Evolutionary conservation across 1,140 invertebrate genomes (phyloP), one percentile per base, ranked within the genome.

Genomic region (Zophobas morio): DNA sequence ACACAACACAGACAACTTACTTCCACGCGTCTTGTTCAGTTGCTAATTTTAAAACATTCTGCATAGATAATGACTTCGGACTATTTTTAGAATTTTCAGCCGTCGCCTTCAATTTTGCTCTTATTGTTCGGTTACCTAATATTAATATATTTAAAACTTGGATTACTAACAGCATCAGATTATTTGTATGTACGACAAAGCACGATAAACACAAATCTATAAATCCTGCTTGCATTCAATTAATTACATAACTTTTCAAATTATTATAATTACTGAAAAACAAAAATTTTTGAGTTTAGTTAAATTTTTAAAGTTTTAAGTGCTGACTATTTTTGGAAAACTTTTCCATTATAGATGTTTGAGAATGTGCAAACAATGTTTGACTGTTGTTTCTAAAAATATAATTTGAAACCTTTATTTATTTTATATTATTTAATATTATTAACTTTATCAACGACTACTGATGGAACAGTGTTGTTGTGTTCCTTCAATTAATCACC

Each of bases 31-130:
- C 79, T 78, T 73, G 70, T 82, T 77, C 78, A 51, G 71, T 79
- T 82, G 81, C 81, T 82, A 82, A 82, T 82, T 82, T 82, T 81
- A 81, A 82, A 82, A 75, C 78, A 63, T 81, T 75, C 79, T 81
- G 80, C 80, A 80, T 81, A 80, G 76, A 79, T 79, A 79, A 81
- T 80, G 78, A 78, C 56, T 79, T 74, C 54, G 32, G 33, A 74
- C 81, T 82, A 82, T 82, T 82, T 81, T 78, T 82, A 81, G 81
- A 78, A 76, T 78, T 78, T 81, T 81, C 76, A 75, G 32, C 71
- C 46, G 78, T 73, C 75, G 72, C 75, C 53, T 81, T 71, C 46
- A 74, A 57, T 42, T 74, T 60, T 60, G 51, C 70, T 77, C 66
- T 76, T 78, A 74, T 80, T 80, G 53, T 74, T 20, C 39, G 35